Evolutionary conservation across 2,888 invertebrate genomes (phyloP).

Genomic region (Leptinotarsa juncta): DNA sequence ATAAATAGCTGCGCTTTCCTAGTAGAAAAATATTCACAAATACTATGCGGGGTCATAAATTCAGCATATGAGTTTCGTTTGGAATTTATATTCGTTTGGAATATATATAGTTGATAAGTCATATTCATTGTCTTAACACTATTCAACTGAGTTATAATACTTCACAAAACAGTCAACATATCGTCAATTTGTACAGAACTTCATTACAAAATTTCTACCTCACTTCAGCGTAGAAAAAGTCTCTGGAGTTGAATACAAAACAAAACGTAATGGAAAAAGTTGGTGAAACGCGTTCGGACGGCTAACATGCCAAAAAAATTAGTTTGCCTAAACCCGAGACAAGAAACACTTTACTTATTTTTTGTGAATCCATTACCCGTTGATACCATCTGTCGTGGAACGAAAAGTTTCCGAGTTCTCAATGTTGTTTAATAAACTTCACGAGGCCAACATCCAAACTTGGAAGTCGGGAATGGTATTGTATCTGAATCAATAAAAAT

Average conservation of each 20-base stretch:
- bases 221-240: background rate
- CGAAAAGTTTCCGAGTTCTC: constrained; percentile 1
- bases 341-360: constrained; percentile 10
- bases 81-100: too few relatives aligned
- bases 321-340: background rate
- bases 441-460: background rate
- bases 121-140: background rate
- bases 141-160: background rate
- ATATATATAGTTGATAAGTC: too few relatives aligned
- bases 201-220: background rate
- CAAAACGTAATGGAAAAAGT: constrained; percentile 6
- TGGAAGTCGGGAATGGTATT: background rate
- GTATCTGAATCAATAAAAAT: too few relatives aligned
- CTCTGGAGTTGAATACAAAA: background rate
- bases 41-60: background rate
- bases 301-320: background rate
- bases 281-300: background rate
- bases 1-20: too few relatives aligned
- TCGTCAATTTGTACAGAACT: background rate
- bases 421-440: constrained; percentile 8
- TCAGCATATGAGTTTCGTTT: too few relatives aligned
- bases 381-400: constrained; percentile 6
- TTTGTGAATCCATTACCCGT: constrained; percentile 11
- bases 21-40: background rate
- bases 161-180: too few relatives aligned